Base-by-base conservation (phyloP, 2,113 vertebrate genomes). In the Hiodon alosoides region DNA sequence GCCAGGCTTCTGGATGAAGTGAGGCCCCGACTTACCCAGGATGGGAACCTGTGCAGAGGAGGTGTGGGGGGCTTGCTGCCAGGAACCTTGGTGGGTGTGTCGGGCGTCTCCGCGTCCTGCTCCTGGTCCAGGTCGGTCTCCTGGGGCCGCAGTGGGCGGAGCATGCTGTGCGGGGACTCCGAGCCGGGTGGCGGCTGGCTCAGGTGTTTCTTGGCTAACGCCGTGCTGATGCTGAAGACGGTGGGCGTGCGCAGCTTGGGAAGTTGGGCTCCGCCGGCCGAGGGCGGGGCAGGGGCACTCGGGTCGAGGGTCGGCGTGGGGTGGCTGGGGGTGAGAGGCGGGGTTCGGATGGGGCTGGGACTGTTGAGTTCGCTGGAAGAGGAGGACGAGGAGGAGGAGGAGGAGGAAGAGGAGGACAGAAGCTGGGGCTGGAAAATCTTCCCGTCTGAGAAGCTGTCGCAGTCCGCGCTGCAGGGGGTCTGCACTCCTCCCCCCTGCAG, bases 41-140 rank as follows among this genome's bases (percentile, higher is more conserved):
- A 98, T 53, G 97, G 97, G 85, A 98, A 94, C 48, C 97, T 91
- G 89, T 98, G 97, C 61, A 99, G 78, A 0, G 97, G 97, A 4
- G 96, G 97, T 0, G 97, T 98, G 2, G 97, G 97, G 4, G 97
- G 97, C 72, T 95, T 96, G 88, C 67, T 87, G 51, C 80, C 89
- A 0, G 86, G 79, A 3, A 83, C 73, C 14, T 83, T 90, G 81
- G 84, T 85, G 10, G 89, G 83, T 0, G 1, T 50, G 78, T 90
- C 91, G 0, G 80, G 77, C 0, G 78, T 83, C 76, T 94, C 92
- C 78, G 91, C 87, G 67, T 85, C 90, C 67, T 80, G 85, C 65
- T 67, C 60, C 78, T 82, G 77, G 78, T 97, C 93, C 3, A 96
- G 90, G 82, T 97, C 94, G 0, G 93, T 95, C 82, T 98, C 96